A percentile compares a stretch with the other conserved stretches of the same genome.
Evolutionary conservation across 1,140 invertebrate genomes (phyloP).

Genomic region (Manduca sexta): DNA sequence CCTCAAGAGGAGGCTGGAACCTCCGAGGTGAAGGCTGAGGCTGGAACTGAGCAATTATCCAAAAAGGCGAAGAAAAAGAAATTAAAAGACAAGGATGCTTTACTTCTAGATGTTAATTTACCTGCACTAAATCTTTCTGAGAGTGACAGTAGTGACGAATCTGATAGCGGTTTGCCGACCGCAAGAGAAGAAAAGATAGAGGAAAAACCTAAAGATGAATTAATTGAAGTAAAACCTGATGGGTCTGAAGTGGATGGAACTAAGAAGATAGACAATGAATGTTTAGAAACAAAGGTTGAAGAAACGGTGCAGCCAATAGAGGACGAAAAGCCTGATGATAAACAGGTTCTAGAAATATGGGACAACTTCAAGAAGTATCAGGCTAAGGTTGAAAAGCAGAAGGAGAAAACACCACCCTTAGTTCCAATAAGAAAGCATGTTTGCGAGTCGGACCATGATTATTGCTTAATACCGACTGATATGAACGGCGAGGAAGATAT

Average conservation of each 20-base stretch:
- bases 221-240: slow-evolving; percentile 26
- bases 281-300: slow-evolving; percentile 51
- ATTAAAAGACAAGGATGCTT: slow-evolving; percentile 76
- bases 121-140: slow-evolving; percentile 88
- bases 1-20: slow-evolving; percentile 41
- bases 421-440: slow-evolving; percentile 71
- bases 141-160: slow-evolving; percentile 84
- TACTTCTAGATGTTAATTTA: slow-evolving; percentile 76
- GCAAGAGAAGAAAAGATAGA: slow-evolving; percentile 37
- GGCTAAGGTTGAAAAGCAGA: slow-evolving; percentile 70
- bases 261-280: slow-evolving; percentile 11
- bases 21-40: slow-evolving; percentile 44
- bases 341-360: slow-evolving; percentile 80
- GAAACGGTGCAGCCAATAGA: slow-evolving; percentile 49
- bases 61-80: slow-evolving; percentile 76
- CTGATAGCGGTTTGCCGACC: slow-evolving; percentile 74
- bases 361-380: slow-evolving; percentile 85
- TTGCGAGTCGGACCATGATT: slow-evolving; percentile 79
- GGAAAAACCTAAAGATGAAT: slow-evolving; percentile 35
- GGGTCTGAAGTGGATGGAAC: slow-evolving; percentile 7
- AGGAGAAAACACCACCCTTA: slow-evolving; percentile 63
- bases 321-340: slow-evolving; percentile 57
- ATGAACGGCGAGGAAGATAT: slow-evolving; percentile 54
- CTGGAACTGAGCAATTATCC: slow-evolving; percentile 34
- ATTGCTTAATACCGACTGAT: slow-evolving; percentile 73